Evolutionary conservation across 2,888 invertebrate species (phyloP), one percentile per base, ranked within the genome.

Genomic region (Endotricha flammealis): DNA sequence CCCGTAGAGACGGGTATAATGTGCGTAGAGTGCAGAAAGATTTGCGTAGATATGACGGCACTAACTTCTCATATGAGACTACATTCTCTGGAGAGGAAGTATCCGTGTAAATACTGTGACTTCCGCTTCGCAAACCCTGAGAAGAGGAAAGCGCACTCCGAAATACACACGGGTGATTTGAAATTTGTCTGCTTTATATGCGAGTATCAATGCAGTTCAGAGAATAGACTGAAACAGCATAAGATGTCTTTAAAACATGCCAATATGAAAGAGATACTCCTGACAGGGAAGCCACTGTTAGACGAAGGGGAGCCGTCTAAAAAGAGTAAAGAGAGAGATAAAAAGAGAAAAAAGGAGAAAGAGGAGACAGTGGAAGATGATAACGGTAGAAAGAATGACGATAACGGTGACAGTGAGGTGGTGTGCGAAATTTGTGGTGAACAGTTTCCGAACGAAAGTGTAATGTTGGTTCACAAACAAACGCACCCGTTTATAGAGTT

Each of bases 401-500:
- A 36, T 56, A 50, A 10, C 50, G 46, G 39, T 37, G 42, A 40
- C 0, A 54, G 43, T 40, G 42, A 40, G 31, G 44, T 48, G 6
- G 51, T 52, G 33, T 87, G 87, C 62, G 85, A 86, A 44, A 72
- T 87, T 13, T 87, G 87, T 31, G 81, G 80, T 9, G 79, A 81
- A n/a, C 67, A 51, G 29, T 87, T 85, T 42, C 31, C 59, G 0
- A 70, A 59, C 41, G 76, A 80, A 40, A 51, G 48, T 32, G 56
- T 57, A 17, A 87, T 87, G 87, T 48, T 72, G 23, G 71, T 73
- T 47, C 87, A 87, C 38, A 83, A 87, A 57, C 67, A 73, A 30
- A 81, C 76, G 0, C 87, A 87, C 37, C 87, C 87, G 0, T 87
- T 87, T 41, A 85, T 87, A 31, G 83, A 82, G 44, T 82, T 87